Conservation (phyloP, 2,113 vertebrate genomes). For the Sisor rabdophorus region DNA sequence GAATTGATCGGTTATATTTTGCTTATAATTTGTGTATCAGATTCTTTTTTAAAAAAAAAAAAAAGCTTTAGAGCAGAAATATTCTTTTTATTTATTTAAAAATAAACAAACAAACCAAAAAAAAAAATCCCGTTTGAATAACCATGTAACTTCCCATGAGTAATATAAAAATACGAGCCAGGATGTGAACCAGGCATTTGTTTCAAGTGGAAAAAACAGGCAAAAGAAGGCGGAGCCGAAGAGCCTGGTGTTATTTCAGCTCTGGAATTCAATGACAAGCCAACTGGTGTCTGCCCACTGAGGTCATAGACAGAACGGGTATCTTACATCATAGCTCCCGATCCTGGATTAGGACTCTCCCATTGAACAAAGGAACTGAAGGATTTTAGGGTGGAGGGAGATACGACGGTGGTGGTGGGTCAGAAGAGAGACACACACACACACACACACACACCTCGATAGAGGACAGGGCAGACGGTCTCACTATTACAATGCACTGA, state of each 20-base stretch:
- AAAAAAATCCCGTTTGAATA: no score
- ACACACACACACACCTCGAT: conserved; percentile 44
- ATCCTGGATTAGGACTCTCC: conserved; percentile 29
- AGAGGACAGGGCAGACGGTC: conserved; percentile 12
- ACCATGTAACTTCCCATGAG: no score
- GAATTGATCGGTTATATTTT: no score
- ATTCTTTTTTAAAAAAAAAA: no score
- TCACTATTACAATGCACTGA: conserved; percentile 42
- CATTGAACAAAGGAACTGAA: not conserved
- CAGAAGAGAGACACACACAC: conserved; percentile 21
- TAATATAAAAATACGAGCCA: no score
- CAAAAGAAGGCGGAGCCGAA: not conserved
- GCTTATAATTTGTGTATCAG: no score
- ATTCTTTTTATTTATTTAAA: no score
- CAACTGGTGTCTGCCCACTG: conserved; percentile 41
- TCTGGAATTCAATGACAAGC: conserved; percentile 44
- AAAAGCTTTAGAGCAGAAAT: no score
- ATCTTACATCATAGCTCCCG: conserved; percentile 46
- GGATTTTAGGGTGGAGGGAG: conserved; percentile 6
- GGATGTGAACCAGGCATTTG: no score
- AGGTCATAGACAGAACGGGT: conserved; percentile 50
- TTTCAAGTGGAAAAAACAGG: no score
- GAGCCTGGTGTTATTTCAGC: conserved; percentile 37
- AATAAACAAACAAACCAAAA: no score
- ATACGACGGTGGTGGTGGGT: not conserved